These are phyloP conservation scores for Telmatherina bonti DNA, from an alignment of 2,797 vertebrate genomes.

Conservation along the genomic window DNA sequence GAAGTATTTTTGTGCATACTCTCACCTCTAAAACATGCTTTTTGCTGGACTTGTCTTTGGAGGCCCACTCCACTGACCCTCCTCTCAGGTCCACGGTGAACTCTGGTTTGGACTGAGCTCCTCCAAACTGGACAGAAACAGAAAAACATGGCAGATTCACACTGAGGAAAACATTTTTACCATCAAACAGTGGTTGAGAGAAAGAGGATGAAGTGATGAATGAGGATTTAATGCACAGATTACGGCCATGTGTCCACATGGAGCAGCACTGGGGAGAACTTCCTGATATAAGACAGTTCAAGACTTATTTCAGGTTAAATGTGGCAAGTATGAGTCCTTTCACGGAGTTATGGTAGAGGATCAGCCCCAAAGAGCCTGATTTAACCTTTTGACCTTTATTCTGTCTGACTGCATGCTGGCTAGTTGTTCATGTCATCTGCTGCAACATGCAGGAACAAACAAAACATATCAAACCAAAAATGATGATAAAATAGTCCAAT, in stretches of 20 bases:
- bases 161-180: background rate
- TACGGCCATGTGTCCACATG: background rate
- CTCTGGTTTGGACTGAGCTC: slow-evolving; percentile 92
- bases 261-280: background rate
- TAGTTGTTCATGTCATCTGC: too few species aligned
- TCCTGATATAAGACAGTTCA: background rate
- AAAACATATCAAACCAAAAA: too few species aligned
- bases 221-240: background rate
- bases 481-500: too few species aligned
- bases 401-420: too few species aligned
- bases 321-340: background rate
- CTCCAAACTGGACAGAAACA: slow-evolving; percentile 87
- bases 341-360: background rate
- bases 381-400: background rate
- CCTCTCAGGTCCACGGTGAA: slow-evolving; percentile 94
- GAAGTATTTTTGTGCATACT: too few species aligned
- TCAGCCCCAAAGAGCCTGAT: background rate
- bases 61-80: slow-evolving; percentile 90
- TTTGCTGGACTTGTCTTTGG: slow-evolving; percentile 97
- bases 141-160: background rate
- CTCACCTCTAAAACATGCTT: slow-evolving; percentile 76
- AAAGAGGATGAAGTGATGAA: background rate
- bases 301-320: background rate
- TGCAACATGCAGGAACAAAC: too few species aligned
- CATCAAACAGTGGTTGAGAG: background rate